Evolutionary conservation across 2,113 vertebrate genomes (phyloP), one percentile per base, ranked within the genome.

Genomic region (Aplodontia rufa): DNA sequence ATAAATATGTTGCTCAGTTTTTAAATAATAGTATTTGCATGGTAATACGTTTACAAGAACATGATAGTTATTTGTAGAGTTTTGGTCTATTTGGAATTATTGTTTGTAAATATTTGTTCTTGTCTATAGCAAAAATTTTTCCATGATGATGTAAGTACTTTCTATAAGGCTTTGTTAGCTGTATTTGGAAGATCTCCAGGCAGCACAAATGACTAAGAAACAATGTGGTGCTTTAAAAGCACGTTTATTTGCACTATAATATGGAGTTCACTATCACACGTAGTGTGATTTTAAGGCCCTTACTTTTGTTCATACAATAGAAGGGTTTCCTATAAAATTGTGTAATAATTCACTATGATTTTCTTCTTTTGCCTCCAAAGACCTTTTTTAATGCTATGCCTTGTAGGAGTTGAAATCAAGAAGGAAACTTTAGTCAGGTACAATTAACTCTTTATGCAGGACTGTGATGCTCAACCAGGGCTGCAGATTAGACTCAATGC

Each of bases 121-220:
- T 80, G 58, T 87, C 97, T 95, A 95, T 47, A 95, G 91, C 82
- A 93, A 94, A 97, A 93, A 62, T 42, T 93, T 89, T 87, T 97
- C 94, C 35, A 0, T 45, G 62, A 96, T 97, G 92, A 89, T 97
- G 28, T 95, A 90, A 97, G 79, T 97, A 87, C 85, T 95, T 97
- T 98, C 92, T 94, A 82, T n/a, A 51, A 98, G 97, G 62, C 75
- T 97, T 98, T 98, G 96, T 98, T 97, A 76, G 94, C 3, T 86
- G 49, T 0, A 0, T 96, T 98, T 98, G 96, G 98, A 98, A 97
- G 91, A 94, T 68, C 53, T 98, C 97, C 98, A 98, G 94, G 89
- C 79, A 92, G 90, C 62, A 78, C 93, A 97, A 96, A 95, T 98
- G 97, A 96, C 95, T 93, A 86, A 98, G 86, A 96, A 97, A 97